A percentile compares a stretch with the other conserved stretches of the same genome.
These are phyloP conservation scores for Drosophila arawakana DNA, from an alignment of 1,140 invertebrate species.

Conservation along the genomic window DNA sequence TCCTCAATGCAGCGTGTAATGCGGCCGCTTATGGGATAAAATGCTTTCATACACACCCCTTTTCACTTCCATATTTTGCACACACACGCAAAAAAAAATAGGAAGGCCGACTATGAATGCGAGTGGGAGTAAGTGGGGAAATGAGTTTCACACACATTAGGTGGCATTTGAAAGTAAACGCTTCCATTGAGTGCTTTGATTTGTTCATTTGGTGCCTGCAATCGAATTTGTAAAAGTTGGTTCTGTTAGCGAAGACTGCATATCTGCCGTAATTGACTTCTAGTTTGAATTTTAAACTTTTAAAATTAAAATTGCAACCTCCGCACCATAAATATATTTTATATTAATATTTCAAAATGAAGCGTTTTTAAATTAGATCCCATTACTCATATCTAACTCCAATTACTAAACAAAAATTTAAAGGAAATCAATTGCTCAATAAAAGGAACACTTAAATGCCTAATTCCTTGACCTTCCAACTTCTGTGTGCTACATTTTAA, in stretches of 20 bases:
- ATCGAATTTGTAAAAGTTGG: neutral
- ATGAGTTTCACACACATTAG: neutral
- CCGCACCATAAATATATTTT: too few species aligned
- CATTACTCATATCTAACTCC: too few species aligned
- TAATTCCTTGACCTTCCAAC: too few species aligned
- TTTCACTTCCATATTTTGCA: constrained; percentile 4
- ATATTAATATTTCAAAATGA: too few species aligned
- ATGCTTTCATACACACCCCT: constrained; percentile 31
- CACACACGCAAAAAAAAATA: neutral
- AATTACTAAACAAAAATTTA: too few species aligned
- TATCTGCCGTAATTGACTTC: neutral
- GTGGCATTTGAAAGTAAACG: constrained; percentile 46
- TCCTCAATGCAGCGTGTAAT: constrained; percentile 81
- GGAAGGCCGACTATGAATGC: neutral
- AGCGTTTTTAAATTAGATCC: too few species aligned
- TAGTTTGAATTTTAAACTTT: too few species aligned
- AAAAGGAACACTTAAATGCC: too few species aligned
- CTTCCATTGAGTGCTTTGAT: constrained; percentile 8
- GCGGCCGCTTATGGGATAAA: constrained; percentile 73
- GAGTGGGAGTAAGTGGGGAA: neutral
- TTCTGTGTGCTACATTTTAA: too few species aligned
- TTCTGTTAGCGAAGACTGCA: neutral
- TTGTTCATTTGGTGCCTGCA: constrained; percentile 14
- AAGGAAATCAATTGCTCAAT: too few species aligned
- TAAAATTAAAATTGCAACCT: too few species aligned